These are phyloP conservation scores for Rhinoptilus africanus DNA, from an alignment of 2,113 vertebrate species.

Conservation along the genomic window DNA sequence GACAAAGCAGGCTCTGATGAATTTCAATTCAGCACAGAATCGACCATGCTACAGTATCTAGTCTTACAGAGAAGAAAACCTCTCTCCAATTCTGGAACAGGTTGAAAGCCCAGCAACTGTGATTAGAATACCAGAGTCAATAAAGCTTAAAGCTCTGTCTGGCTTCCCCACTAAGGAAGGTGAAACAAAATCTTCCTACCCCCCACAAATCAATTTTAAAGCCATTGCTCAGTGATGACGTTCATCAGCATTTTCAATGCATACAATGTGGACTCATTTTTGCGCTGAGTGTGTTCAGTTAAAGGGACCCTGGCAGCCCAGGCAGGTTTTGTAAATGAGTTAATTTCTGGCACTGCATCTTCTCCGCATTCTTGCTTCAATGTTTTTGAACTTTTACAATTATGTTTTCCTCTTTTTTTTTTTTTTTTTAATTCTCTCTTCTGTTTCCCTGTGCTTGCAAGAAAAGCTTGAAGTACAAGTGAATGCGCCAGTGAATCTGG, in stretches of 20 bases:
- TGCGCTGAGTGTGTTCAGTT: neutral
- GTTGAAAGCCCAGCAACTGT: constrained; percentile 53
- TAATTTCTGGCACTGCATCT: neutral
- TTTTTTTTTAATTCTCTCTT: neutral
- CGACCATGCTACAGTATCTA: constrained; percentile 20
- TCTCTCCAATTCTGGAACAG: constrained; percentile 22
- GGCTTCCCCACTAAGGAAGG: constrained; percentile 36
- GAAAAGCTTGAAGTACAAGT: neutral
- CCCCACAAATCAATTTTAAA: constrained; percentile 43
- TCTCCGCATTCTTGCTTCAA: neutral
- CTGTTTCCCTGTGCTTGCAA: neutral
- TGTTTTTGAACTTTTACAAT: neutral
- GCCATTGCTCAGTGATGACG: neutral
- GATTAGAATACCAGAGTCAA: constrained; percentile 50
- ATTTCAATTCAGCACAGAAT: constrained; percentile 69
- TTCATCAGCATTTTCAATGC: constrained; percentile 2
- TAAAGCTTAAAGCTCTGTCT: constrained; percentile 62
- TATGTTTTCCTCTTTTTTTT: neutral
- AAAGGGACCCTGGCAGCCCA: neutral
- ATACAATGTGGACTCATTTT: neutral
- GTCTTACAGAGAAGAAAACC: constrained; percentile 48
- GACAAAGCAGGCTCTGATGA: constrained; percentile 70
- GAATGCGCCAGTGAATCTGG: neutral
- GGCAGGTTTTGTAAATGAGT: constrained; percentile 10
- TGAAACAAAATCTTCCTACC: constrained; percentile 37